A percentile compares a stretch with the other conserved stretches of the same genome.
Conservation (phyloP, 2,113 vertebrate species). For the Tylochromis polylepis region DNA sequence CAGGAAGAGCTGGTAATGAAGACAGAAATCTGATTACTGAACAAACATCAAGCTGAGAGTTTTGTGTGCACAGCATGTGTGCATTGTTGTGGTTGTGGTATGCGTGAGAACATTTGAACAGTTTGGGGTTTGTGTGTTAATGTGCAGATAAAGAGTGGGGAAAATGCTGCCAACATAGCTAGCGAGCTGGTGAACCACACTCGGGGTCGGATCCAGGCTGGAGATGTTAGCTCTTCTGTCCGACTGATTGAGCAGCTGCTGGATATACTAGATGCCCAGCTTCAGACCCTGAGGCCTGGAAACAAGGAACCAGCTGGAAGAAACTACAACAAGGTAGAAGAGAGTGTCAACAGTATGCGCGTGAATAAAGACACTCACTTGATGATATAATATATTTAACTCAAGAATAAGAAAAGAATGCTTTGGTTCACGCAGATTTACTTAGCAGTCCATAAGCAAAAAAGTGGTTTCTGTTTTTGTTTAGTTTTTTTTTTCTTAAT, state of each 20-base stretch:
- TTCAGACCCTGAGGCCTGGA: slow-evolving; percentile 86
- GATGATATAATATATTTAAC: neutral
- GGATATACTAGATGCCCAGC: slow-evolving; percentile 91
- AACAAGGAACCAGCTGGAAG: slow-evolving; percentile 86
- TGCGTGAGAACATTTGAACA: neutral
- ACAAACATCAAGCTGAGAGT: neutral
- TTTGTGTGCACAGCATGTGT: neutral
- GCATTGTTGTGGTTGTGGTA: neutral
- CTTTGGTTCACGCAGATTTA: slow-evolving; percentile 1
- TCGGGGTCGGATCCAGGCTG: slow-evolving; percentile 86
- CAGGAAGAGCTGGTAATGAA: neutral
- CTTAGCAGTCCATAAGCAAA: neutral
- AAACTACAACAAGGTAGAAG: slow-evolving; percentile 89
- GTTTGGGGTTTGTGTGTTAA: neutral
- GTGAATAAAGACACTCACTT: neutral
- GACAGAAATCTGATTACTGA: neutral
- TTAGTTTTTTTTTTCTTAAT: slow-evolving; percentile 7
- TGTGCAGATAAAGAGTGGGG: slow-evolving; percentile 89
- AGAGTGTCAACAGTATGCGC: neutral
- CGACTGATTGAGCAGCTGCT: slow-evolving; percentile 90
- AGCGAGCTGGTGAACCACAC: slow-evolving; percentile 89
- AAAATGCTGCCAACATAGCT: slow-evolving; percentile 92
- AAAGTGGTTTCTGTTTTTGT: neutral
- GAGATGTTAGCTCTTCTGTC: slow-evolving; percentile 90
- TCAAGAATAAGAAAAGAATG: neutral